phyloP scores from a whole-genome alignment of 1,140 invertebrate genomes.

The Bradysia coprophila region DNA sequence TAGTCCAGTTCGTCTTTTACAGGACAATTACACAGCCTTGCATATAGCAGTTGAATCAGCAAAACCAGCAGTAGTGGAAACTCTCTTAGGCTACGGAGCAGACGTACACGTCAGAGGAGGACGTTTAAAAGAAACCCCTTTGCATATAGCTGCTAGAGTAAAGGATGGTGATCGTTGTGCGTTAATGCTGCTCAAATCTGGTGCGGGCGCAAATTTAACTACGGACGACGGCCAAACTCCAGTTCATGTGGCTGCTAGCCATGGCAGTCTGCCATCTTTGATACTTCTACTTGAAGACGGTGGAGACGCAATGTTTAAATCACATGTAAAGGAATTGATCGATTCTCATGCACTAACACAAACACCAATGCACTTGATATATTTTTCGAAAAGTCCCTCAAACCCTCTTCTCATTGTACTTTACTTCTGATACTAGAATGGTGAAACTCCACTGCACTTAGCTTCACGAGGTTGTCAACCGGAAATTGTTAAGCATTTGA shows the following conservation, averaged over 20 bases:
- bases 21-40: constrained; percentile 97
- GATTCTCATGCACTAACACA: neutral
- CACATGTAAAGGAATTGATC: constrained; percentile 42
- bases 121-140: constrained; percentile 71
- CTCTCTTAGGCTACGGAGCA: constrained; percentile 86
- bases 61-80: constrained; percentile 91
- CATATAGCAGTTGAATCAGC: constrained; percentile 96
- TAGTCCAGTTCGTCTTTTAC: constrained; percentile 3
- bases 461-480: constrained; percentile 71
- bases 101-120: constrained; percentile 90
- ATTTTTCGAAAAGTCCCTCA: too few relatives aligned
- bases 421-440: too few relatives aligned
- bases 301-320: constrained; percentile 75
- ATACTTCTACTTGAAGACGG: constrained; percentile 75
- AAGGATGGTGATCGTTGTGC: constrained; percentile 90
- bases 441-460: constrained; percentile 89
- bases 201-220: constrained; percentile 82
- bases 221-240: constrained; percentile 89
- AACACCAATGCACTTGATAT: too few relatives aligned
- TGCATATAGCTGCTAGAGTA: constrained; percentile 88
- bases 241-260: constrained; percentile 75
- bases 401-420: too few relatives aligned
- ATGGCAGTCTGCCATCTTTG: constrained; percentile 74
- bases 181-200: constrained; percentile 92
- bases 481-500: constrained; percentile 66